These are phyloP conservation scores for Orcinus orca DNA, from an alignment of 2,113 vertebrate species.

Conservation along the genomic window DNA sequence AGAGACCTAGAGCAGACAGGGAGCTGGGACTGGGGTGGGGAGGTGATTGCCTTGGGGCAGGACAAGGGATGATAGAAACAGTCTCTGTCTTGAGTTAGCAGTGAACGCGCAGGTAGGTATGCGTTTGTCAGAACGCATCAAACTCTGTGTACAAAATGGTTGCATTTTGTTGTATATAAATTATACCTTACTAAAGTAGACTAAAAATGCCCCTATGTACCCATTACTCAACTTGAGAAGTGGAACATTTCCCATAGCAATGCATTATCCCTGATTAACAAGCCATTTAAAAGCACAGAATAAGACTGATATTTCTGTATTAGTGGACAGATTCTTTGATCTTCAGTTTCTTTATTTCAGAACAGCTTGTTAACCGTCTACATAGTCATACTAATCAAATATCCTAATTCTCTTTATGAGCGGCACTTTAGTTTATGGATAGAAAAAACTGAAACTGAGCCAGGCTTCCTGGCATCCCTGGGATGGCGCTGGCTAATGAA, in stretches of 20 bases:
- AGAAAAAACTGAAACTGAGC: not conserved
- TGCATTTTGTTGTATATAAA: not conserved
- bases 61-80: not conserved
- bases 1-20: not conserved
- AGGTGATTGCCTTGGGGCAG: too few species aligned
- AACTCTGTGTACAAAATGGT: not conserved
- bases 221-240: not conserved
- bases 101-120: not conserved
- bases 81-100: not conserved
- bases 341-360: conserved; percentile 16
- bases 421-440: not conserved
- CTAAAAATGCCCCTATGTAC: not conserved
- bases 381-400: not conserved
- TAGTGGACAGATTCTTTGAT: not conserved
- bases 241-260: not conserved
- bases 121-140: not conserved
- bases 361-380: not conserved
- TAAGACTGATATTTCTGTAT: not conserved
- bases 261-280: not conserved
- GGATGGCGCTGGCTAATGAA: not conserved
- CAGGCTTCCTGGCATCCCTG: not conserved
- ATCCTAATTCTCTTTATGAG: not conserved
- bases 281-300: not conserved
- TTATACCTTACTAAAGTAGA: not conserved
- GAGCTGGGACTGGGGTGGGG: not conserved